These are phyloP conservation scores for Dromas ardeola DNA, from an alignment of 2,113 vertebrate species.

Conservation along the genomic window DNA sequence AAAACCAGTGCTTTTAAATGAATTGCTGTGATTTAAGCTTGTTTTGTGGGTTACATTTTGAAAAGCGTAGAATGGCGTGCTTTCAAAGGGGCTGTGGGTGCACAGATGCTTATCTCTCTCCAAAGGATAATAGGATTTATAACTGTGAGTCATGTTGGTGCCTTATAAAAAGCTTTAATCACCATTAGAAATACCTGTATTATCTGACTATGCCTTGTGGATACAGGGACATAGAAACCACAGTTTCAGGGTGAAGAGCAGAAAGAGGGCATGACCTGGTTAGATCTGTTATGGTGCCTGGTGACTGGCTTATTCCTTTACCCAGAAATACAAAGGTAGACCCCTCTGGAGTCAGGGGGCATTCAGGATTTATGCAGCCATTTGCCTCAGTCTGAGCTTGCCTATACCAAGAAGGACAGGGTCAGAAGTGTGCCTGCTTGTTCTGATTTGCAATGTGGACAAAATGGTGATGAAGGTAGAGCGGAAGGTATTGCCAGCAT, in stretches of 20 bases:
- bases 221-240: background rate
- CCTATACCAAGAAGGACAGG: background rate
- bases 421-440: background rate
- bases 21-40: background rate
- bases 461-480: background rate
- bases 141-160: background rate
- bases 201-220: background rate
- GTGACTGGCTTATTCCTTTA: background rate
- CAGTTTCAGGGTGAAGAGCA: background rate
- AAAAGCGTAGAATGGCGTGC: background rate
- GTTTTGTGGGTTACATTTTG: background rate
- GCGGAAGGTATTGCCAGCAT: background rate
- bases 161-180: background rate
- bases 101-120: background rate
- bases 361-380: background rate
- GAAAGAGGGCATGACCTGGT: background rate
- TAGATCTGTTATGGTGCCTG: background rate
- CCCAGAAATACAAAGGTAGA: background rate
- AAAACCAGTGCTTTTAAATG: background rate
- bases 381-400: background rate
- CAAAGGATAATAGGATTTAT: background rate
- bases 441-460: background rate
- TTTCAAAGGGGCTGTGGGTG: background rate
- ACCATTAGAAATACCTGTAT: background rate
- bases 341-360: background rate